phyloP scores from a whole-genome alignment of 2,888 invertebrate species.

The Serrognathus titanus region DNA sequence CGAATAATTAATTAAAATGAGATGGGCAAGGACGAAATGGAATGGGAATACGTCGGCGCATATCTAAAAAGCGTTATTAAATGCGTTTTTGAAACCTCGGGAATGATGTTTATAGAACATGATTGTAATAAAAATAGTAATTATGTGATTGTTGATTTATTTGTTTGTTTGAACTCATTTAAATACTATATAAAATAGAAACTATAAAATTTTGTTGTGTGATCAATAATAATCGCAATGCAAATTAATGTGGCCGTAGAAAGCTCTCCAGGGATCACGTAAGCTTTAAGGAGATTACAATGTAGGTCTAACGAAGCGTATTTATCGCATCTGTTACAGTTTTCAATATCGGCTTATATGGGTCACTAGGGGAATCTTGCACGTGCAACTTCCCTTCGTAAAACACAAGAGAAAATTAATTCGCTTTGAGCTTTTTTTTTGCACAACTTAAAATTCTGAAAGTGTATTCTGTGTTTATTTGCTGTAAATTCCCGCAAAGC shows the following conservation, averaged over 20 bases:
- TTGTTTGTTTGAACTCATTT: too few species aligned
- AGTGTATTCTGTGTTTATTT: too few species aligned
- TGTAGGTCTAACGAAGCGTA: background rate
- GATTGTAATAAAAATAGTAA: background rate
- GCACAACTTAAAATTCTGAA: too few species aligned
- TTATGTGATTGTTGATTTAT: background rate
- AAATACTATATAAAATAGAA: too few species aligned
- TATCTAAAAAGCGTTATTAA: background rate
- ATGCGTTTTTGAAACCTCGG: background rate
- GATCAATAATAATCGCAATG: too few species aligned
- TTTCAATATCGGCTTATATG: conserved; percentile 2
- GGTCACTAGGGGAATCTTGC: background rate
- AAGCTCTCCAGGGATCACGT: background rate
- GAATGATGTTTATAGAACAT: background rate
- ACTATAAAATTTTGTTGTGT: too few species aligned
- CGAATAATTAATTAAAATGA: conserved; percentile 5
- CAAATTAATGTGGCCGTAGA: background rate
- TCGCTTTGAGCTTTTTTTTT: too few species aligned
- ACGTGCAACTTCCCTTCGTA: too few species aligned
- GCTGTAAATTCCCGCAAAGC: too few species aligned
- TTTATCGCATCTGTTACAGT: conserved; percentile 2
- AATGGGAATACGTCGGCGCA: background rate
- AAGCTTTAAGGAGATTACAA: background rate
- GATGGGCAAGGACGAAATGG: background rate
- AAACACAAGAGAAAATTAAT: too few species aligned